Conservation (phyloP, 2,113 vertebrate species). For the Pleuronectes platessa region DNA sequence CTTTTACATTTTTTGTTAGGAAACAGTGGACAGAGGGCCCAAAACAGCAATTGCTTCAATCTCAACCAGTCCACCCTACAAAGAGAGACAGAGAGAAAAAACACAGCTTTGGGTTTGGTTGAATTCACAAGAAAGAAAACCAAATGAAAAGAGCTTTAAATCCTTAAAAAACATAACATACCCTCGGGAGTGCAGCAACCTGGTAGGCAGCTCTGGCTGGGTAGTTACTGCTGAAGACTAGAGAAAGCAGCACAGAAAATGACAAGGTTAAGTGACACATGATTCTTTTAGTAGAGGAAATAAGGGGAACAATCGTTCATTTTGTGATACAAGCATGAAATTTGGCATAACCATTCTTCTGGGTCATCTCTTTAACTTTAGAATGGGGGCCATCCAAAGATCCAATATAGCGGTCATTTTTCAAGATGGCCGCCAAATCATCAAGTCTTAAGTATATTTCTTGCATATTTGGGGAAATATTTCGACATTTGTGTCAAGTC, state of each 20-base stretch:
- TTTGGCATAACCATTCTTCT: no score
- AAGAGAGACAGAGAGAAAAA: slow-evolving; percentile 1
- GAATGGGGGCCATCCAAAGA: no score
- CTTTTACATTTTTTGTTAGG: slow-evolving; percentile 45
- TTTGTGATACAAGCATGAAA: no score
- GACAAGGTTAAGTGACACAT: not conserved
- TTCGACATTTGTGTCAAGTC: no score
- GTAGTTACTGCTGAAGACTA: slow-evolving; percentile 81
- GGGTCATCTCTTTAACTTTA: no score
- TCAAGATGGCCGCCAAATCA: no score
- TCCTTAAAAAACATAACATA: slow-evolving; percentile 29
- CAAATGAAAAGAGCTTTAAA: not conserved
- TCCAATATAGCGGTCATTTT: no score
- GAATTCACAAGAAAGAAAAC: not conserved
- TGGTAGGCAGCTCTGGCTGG: slow-evolving; percentile 85
- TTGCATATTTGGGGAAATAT: no score
- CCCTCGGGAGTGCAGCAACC: slow-evolving; percentile 80
- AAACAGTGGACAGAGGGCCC: slow-evolving; percentile 71
- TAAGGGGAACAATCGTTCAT: no score
- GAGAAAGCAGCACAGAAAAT: slow-evolving; percentile 8
- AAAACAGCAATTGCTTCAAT: slow-evolving; percentile 83
- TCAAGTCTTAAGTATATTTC: no score
- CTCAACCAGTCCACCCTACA: slow-evolving; percentile 81
- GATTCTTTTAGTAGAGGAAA: no score
- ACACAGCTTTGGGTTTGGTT: not conserved